Percentiles rank a stretch among this genome's conserved stretches.
These are phyloP conservation scores for Vireo griseus DNA, from an alignment of 2,797 vertebrate species.

Conservation along the genomic window DNA sequence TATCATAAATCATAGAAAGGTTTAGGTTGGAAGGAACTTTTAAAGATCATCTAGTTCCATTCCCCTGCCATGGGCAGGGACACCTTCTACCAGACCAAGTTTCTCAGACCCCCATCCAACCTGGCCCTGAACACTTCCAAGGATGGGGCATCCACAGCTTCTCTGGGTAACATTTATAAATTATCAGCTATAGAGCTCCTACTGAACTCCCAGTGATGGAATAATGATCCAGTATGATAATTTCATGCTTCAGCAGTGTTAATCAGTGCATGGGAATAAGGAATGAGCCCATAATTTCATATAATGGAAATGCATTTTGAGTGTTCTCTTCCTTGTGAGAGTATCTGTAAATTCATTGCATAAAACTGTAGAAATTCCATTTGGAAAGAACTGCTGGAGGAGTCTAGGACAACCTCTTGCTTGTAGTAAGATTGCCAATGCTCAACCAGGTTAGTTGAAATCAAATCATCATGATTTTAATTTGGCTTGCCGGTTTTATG, in stretches of 20 bases:
- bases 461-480: neutral
- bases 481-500: neutral
- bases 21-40: neutral
- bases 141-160: neutral
- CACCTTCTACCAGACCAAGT: neutral
- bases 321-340: neutral
- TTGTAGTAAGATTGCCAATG: neutral
- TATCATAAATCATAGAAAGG: neutral
- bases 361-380: neutral
- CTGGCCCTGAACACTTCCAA: neutral
- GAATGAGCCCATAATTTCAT: neutral
- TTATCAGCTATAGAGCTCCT: neutral
- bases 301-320: neutral
- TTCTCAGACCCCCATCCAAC: neutral
- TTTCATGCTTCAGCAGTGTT: neutral
- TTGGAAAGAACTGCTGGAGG: neutral
- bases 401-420: neutral
- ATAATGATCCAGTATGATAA: neutral
- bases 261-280: neutral
- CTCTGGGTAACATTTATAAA: neutral
- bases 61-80: fast-evolving
- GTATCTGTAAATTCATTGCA: neutral
- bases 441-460: neutral
- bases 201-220: neutral
- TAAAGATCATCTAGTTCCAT: neutral